A percentile compares a stretch with the other conserved stretches of the same genome.
Conservation (phyloP, 2,888 invertebrate genomes). For the Pimpla rufipes region DNA sequence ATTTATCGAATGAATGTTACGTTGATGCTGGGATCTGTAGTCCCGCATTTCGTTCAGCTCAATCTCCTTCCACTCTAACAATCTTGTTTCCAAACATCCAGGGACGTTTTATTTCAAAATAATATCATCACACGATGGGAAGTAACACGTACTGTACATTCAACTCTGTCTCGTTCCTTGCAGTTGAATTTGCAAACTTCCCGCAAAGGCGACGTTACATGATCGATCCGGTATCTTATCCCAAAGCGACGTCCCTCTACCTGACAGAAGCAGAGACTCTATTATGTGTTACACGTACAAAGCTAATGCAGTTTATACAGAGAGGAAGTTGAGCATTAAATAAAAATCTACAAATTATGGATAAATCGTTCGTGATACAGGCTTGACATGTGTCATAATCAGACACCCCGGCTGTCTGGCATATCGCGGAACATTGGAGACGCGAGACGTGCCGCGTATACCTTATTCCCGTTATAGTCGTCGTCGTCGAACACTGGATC, state of each 20-base stretch:
- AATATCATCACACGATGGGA: background rate
- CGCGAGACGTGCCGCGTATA: slow-evolving; percentile 58
- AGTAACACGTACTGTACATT: background rate
- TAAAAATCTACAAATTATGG: slow-evolving; percentile 21
- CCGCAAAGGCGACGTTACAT: background rate
- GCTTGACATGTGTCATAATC: slow-evolving; percentile 61
- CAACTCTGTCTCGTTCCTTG: background rate
- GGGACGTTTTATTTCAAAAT: slow-evolving; percentile 34
- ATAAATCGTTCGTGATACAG: slow-evolving; percentile 35
- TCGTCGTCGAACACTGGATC: slow-evolving; percentile 57
- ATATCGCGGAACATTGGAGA: slow-evolving; percentile 60
- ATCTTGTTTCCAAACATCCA: slow-evolving; percentile 20
- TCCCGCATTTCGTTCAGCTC: slow-evolving; percentile 43
- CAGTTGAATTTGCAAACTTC: background rate
- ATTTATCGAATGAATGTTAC: slow-evolving; percentile 68
- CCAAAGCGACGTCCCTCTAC: background rate
- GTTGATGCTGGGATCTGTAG: slow-evolving; percentile 56
- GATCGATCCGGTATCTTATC: background rate
- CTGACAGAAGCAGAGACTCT: background rate
- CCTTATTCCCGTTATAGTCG: slow-evolving; percentile 66
- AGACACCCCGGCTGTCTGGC: slow-evolving; percentile 51
- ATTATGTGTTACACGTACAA: background rate
- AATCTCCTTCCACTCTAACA: slow-evolving; percentile 48
- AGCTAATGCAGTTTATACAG: background rate
- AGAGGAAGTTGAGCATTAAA: background rate